Percentiles rank a stretch among this genome's conserved stretches.
Evolutionary conservation across 2,797 vertebrate species (phyloP).

Genomic region (Tangara arthus): DNA sequence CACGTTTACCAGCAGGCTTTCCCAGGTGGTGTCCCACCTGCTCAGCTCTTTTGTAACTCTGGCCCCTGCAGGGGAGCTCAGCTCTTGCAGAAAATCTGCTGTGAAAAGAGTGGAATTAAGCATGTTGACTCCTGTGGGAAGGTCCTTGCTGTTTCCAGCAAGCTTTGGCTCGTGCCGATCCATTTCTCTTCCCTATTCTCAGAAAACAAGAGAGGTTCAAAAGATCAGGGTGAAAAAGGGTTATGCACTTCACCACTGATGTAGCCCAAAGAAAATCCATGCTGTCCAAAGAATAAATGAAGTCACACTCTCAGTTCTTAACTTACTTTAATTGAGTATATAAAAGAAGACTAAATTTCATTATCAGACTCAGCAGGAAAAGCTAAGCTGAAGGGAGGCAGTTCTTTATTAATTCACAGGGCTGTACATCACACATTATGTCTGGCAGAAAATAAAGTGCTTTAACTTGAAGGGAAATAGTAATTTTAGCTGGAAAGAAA

Average conservation of each 20-base stretch:
- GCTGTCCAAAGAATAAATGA: conserved; percentile 50
- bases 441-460: conserved; percentile 41
- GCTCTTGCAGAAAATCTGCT: background rate
- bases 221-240: background rate
- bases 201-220: background rate
- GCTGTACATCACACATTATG: background rate
- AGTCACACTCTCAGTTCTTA: conserved; percentile 38
- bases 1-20: background rate
- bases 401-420: conserved; percentile 33
- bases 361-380: conserved; percentile 52
- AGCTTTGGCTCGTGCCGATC: background rate
- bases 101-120: background rate
- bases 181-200: background rate
- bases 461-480: conserved; percentile 29
- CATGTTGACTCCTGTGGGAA: background rate
- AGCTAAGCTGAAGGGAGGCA: background rate
- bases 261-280: background rate
- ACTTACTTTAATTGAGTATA: conserved; percentile 61
- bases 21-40: background rate
- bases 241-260: background rate
- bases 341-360: conserved; percentile 67
- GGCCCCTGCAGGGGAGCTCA: background rate
- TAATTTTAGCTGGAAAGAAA: conserved; percentile 43
- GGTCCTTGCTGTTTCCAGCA: background rate
- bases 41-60: background rate